Conservation (phyloP, 2,797 vertebrate species). For the Pangasius djambal region DNA sequence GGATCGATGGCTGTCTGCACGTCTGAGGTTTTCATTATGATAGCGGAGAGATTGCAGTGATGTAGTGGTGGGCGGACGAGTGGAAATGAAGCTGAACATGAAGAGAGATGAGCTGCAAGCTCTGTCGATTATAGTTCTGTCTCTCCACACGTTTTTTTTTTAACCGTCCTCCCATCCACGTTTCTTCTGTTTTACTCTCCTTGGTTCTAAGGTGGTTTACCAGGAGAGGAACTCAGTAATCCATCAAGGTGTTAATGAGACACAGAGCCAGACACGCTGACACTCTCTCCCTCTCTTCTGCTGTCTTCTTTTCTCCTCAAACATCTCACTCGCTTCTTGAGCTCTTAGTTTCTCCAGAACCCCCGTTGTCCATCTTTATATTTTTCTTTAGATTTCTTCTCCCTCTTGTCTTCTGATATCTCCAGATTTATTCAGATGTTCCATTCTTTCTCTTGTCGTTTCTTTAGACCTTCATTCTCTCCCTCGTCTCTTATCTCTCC, state of each 20-base stretch:
- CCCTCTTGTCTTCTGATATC: neutral
- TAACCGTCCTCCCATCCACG: neutral
- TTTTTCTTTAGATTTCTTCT: neutral
- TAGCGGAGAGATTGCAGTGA: constrained; percentile 11
- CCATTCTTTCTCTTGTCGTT: neutral
- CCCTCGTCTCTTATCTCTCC: neutral
- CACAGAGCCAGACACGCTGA: constrained; percentile 17
- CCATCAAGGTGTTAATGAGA: constrained; percentile 38
- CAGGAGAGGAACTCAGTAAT: constrained; percentile 25
- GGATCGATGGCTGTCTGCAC: constrained; percentile 73
- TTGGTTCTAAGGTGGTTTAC: constrained; percentile 14
- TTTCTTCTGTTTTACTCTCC: neutral
- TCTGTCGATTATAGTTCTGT: neutral
- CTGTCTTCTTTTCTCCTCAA: neutral
- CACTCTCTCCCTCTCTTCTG: neutral
- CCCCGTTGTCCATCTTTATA: neutral
- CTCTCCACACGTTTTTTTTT: neutral
- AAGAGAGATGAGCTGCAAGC: constrained; percentile 34
- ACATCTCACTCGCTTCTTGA: neutral
- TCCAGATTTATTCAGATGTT: neutral
- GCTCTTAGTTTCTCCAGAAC: neutral
- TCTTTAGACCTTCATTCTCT: neutral
- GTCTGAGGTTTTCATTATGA: constrained; percentile 64
- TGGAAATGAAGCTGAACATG: constrained; percentile 34
- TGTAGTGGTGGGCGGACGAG: constrained; percentile 17